These are phyloP conservation scores for Caenorhabditis auriculariae DNA, from an alignment of 2,888 invertebrate species.

Conservation along the genomic window DNA sequence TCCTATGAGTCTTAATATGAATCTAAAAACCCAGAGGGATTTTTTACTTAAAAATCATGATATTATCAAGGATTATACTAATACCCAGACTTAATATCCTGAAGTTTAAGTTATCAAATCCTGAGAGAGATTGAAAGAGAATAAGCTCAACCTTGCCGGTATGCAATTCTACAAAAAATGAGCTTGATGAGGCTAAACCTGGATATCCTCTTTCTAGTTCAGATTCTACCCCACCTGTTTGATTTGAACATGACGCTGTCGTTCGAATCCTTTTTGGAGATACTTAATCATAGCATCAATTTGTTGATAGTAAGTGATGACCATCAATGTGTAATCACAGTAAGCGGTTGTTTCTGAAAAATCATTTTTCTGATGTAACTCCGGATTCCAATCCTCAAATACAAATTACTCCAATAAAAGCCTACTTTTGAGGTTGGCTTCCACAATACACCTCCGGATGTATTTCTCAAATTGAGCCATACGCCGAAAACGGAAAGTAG, in stretches of 20 bases:
- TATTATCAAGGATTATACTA: too few species aligned
- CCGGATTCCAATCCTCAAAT: too few species aligned
- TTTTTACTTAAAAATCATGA: too few species aligned
- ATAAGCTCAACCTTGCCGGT: too few species aligned
- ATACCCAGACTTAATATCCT: too few species aligned
- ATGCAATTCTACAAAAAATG: too few species aligned
- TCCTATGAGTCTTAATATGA: too few species aligned
- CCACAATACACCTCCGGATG: slow-evolving; percentile 35
- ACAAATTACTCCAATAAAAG: background rate
- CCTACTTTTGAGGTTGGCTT: slow-evolving; percentile 34
- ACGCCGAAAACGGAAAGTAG: slow-evolving; percentile 20
- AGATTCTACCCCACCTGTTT: slow-evolving; percentile 20
- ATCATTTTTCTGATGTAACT: background rate
- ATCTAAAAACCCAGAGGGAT: too few species aligned
- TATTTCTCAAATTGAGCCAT: slow-evolving; percentile 43
- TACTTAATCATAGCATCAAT: slow-evolving; percentile 40
- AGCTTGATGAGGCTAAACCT: too few species aligned
- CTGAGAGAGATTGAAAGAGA: too few species aligned
- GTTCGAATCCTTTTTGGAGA: slow-evolving; percentile 18
- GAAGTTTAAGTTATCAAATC: too few species aligned
- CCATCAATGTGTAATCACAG: slow-evolving; percentile 35
- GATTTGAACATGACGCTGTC: slow-evolving; percentile 20
- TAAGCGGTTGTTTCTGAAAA: slow-evolving; percentile 28
- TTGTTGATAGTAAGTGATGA: slow-evolving; percentile 40
- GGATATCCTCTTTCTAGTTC: too few species aligned